These are phyloP conservation scores for Platyura marginata DNA, from an alignment of 1,140 invertebrate species.

Conservation along the genomic window DNA sequence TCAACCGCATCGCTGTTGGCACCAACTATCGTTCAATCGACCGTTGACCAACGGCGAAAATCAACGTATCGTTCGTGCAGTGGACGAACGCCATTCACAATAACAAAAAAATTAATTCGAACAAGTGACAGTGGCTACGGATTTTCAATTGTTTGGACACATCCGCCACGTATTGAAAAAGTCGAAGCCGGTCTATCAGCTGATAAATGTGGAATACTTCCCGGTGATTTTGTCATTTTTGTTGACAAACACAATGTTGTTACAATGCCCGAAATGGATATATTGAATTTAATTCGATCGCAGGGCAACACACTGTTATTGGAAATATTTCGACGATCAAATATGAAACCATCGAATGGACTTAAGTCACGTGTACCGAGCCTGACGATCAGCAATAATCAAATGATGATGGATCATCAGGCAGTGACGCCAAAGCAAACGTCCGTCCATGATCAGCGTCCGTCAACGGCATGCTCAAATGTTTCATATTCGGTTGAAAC, in stretches of 20 bases:
- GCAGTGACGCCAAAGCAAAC: constrained; percentile 9
- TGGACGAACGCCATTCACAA: constrained; percentile 68
- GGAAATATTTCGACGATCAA: constrained; percentile 49
- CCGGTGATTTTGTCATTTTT: constrained; percentile 73
- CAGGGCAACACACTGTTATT: constrained; percentile 34
- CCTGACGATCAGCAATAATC: constrained; percentile 3
- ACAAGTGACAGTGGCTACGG: constrained; percentile 46
- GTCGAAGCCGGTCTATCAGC: constrained; percentile 67
- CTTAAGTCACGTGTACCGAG: constrained; percentile 5
- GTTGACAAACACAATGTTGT: constrained; percentile 73
- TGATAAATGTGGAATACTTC: constrained; percentile 54
- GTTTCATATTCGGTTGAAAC: constrained; percentile 31
- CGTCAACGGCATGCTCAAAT: constrained; percentile 33
- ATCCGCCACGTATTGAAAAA: constrained; percentile 72
- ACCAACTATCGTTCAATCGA: too few relatives aligned
- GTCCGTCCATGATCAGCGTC: constrained; percentile 14
- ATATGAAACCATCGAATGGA: constrained; percentile 9
- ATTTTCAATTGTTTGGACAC: constrained; percentile 82
- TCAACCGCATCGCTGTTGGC: constrained; percentile 2
- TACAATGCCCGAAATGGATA: constrained; percentile 51
- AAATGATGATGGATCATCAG: constrained; percentile 22
- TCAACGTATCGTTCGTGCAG: constrained; percentile 13
- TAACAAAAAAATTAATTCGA: constrained; percentile 42
- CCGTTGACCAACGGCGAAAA: constrained; percentile 14
- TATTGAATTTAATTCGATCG: constrained; percentile 52